phyloP scores from a whole-genome alignment of 2,113 vertebrate species.

The Xiphorhynchus elegans region DNA sequence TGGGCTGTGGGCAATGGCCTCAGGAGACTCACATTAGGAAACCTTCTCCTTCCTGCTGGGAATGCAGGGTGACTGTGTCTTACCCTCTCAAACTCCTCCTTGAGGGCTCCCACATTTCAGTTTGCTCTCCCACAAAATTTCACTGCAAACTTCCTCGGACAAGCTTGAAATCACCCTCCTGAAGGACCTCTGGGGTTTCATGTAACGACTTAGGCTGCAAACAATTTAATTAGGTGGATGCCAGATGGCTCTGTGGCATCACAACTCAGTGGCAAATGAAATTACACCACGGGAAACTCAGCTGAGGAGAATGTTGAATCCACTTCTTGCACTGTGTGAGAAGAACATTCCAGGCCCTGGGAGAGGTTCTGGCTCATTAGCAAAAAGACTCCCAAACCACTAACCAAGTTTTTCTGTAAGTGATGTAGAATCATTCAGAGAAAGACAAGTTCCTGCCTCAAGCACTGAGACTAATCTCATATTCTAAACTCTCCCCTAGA shows the following conservation, averaged over 20 bases:
- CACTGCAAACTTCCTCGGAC: background rate
- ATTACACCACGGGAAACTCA: background rate
- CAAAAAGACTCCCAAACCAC: constrained; percentile 12
- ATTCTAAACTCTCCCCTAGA: background rate
- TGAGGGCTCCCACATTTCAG: background rate
- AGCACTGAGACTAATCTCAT: background rate
- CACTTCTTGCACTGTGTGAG: background rate
- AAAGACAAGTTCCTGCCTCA: background rate
- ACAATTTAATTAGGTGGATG: constrained; percentile 30
- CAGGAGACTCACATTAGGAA: background rate
- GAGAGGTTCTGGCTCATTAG: constrained; percentile 31
- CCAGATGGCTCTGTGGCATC: constrained; percentile 11
- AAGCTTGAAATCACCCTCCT: background rate
- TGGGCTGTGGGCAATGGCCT: background rate
- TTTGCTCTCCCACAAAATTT: background rate
- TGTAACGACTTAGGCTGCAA: background rate
- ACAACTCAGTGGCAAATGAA: background rate
- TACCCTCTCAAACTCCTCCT: background rate
- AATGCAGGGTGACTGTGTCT: background rate
- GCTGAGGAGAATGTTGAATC: background rate
- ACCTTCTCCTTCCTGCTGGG: background rate
- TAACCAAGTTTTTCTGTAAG: background rate
- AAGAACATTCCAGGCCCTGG: background rate
- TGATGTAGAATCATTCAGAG: background rate
- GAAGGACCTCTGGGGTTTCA: background rate